These are phyloP conservation scores for Thrips palmi DNA, from an alignment of 1,140 invertebrate species.

Conservation along the genomic window DNA sequence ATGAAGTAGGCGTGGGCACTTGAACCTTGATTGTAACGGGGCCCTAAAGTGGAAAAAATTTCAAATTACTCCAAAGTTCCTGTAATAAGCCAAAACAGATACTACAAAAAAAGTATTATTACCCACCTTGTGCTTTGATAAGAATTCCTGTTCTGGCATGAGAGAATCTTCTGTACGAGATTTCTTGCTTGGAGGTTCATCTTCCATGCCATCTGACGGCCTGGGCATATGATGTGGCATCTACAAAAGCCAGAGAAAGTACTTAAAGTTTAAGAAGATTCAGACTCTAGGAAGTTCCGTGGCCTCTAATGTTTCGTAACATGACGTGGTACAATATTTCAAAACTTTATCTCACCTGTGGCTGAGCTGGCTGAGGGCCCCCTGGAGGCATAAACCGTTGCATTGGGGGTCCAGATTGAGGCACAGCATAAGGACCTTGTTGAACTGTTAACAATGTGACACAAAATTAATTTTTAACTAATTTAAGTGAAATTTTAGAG, in stretches of 20 bases:
- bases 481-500: not conserved
- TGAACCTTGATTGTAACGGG: conserved; percentile 59
- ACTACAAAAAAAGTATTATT: conserved; percentile 6
- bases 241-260: too few relatives aligned
- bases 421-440: conserved; percentile 26
- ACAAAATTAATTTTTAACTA: conserved; percentile 1
- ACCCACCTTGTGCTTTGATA: conserved; percentile 35
- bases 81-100: conserved; percentile 7
- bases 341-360: conserved; percentile 9
- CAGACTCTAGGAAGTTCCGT: too few relatives aligned
- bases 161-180: conserved; percentile 80
- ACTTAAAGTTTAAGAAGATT: too few relatives aligned
- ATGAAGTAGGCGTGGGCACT: conserved; percentile 53
- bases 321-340: conserved; percentile 10
- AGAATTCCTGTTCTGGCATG: conserved; percentile 70
- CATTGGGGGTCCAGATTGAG: conserved; percentile 23
- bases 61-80: conserved; percentile 9
- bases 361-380: conserved; percentile 16
- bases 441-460: conserved; percentile 22
- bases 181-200: conserved; percentile 78
- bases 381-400: conserved; percentile 13
- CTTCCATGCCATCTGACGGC: conserved; percentile 32
- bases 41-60: conserved; percentile 24
- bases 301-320: conserved; percentile 19
- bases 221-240: too few relatives aligned